Evolutionary conservation across 2,888 invertebrate species (phyloP).

Genomic region (Escarpia spicata): DNA sequence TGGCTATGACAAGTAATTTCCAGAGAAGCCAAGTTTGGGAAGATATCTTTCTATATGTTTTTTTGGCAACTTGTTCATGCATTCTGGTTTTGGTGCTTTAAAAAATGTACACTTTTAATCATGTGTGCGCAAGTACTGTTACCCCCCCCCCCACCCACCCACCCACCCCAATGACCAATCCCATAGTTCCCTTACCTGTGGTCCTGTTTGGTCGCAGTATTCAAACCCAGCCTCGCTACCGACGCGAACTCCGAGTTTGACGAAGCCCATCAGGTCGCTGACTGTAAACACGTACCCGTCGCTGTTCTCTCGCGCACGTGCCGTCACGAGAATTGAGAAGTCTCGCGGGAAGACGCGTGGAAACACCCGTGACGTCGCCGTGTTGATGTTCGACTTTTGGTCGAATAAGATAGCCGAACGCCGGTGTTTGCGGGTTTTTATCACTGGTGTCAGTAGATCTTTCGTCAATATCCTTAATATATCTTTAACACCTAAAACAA

Average conservation of each 20-base stretch:
- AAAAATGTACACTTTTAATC: too few relatives aligned
- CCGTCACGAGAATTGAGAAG: slow-evolving; percentile 51
- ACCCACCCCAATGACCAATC: not conserved
- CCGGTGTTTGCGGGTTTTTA: slow-evolving; percentile 3
- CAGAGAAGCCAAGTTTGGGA: not conserved
- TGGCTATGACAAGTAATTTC: not conserved
- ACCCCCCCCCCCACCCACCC: too few relatives aligned
- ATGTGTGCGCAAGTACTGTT: too few relatives aligned
- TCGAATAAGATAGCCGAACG: slow-evolving; percentile 47
- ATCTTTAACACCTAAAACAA: not conserved
- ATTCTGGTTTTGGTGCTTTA: too few relatives aligned
- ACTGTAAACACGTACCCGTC: slow-evolving; percentile 53
- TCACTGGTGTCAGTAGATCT: not conserved
- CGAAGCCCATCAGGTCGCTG: slow-evolving; percentile 50
- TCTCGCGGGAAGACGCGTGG: slow-evolving; percentile 50
- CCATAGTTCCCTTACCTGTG: not conserved
- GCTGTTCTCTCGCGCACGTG: slow-evolving; percentile 41
- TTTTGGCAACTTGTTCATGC: too few relatives aligned
- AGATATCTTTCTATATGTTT: not conserved
- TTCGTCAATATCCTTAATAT: not conserved
- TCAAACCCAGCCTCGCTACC: slow-evolving; percentile 40
- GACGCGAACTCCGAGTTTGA: slow-evolving; percentile 46
- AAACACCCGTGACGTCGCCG: slow-evolving; percentile 48
- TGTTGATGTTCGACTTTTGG: slow-evolving; percentile 48
- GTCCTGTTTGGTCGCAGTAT: slow-evolving; percentile 37